Percentiles rank a stretch among this genome's conserved stretches.
These are phyloP conservation scores for Agonopterix alstromeriana DNA, from an alignment of 2,888 invertebrate genomes.

Conservation along the genomic window DNA sequence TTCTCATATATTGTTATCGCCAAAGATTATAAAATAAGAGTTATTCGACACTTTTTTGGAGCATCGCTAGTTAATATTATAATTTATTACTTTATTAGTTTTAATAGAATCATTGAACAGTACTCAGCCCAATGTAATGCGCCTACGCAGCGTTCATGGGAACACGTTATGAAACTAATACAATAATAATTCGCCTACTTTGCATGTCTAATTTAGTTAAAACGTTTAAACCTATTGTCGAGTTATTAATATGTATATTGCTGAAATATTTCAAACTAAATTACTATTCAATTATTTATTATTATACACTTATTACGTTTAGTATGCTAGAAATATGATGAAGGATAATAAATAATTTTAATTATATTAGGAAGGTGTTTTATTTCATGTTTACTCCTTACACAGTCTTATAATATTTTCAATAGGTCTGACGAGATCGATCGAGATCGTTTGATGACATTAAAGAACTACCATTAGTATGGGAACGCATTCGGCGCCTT, in stretches of 20 bases:
- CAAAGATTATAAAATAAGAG: slow-evolving; percentile 65
- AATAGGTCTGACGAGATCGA: no score
- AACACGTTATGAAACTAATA: slow-evolving; percentile 58
- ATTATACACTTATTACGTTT: slow-evolving; percentile 78
- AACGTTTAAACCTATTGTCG: slow-evolving; percentile 58
- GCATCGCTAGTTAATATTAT: slow-evolving; percentile 53
- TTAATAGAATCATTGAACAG: slow-evolving; percentile 15
- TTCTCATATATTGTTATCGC: slow-evolving; percentile 70
- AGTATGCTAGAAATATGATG: slow-evolving; percentile 78
- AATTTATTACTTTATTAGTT: slow-evolving; percentile 26
- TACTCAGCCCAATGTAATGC: not conserved
- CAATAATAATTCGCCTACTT: slow-evolving; percentile 71
- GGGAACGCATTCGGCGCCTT: no score
- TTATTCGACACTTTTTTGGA: slow-evolving; percentile 55
- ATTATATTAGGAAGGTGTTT: slow-evolving; percentile 72
- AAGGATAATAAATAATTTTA: slow-evolving; percentile 79
- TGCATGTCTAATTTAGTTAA: slow-evolving; percentile 61
- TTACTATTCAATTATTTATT: slow-evolving; percentile 77
- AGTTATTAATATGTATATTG: slow-evolving; percentile 59
- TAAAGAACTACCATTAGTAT: no score
- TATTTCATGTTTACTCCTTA: slow-evolving; percentile 22
- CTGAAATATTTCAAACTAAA: slow-evolving; percentile 74
- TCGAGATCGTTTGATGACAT: no score
- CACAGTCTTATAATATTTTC: no score
- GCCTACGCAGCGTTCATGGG: not conserved